Percentiles rank a stretch among this genome's conserved stretches.
Evolutionary conservation across 2,888 invertebrate genomes (phyloP).

Genomic region (Drosophila mulleri): DNA sequence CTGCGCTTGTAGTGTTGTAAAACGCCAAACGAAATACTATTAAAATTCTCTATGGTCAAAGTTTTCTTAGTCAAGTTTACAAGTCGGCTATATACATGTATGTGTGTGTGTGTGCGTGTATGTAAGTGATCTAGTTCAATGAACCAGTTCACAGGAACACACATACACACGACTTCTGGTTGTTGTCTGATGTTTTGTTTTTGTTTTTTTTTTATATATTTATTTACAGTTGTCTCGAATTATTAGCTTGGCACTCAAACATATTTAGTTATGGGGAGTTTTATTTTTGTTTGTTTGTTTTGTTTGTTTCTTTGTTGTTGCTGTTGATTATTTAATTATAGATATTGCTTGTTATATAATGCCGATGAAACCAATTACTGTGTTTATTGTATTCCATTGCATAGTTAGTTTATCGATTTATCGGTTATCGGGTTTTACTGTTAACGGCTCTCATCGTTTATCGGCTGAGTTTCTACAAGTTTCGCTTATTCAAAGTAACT

Average conservation of each 20-base stretch:
- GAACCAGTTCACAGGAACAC: constrained; percentile 20
- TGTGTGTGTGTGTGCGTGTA: constrained; percentile 19
- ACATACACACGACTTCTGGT: constrained; percentile 13
- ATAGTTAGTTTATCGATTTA: constrained; percentile 37
- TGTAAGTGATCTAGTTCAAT: constrained; percentile 8
- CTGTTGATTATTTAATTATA: constrained; percentile 26
- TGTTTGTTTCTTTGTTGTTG: constrained; percentile 1
- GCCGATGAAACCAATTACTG: constrained; percentile 61
- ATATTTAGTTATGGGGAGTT: constrained; percentile 51
- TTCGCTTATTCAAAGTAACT: constrained; percentile 73
- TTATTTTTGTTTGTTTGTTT: constrained; percentile 38
- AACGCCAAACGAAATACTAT: constrained; percentile 17
- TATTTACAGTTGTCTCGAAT: constrained; percentile 70
- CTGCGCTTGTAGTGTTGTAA: constrained; percentile 22
- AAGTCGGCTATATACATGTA: constrained; percentile 32
- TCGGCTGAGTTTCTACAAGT: constrained; percentile 74
- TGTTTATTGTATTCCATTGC: constrained; percentile 64
- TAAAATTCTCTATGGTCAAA: constrained; percentile 22
- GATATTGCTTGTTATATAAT: constrained; percentile 37
- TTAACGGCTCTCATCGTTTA: constrained; percentile 26
- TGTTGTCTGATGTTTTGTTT: too few species aligned
- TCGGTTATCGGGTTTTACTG: constrained; percentile 26
- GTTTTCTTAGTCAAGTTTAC: constrained; percentile 21
- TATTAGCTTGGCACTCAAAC: constrained; percentile 85
- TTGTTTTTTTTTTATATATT: constrained; percentile 11